These are phyloP conservation scores for Hucho hucho DNA, from an alignment of 2,113 vertebrate genomes.

Conservation along the genomic window DNA sequence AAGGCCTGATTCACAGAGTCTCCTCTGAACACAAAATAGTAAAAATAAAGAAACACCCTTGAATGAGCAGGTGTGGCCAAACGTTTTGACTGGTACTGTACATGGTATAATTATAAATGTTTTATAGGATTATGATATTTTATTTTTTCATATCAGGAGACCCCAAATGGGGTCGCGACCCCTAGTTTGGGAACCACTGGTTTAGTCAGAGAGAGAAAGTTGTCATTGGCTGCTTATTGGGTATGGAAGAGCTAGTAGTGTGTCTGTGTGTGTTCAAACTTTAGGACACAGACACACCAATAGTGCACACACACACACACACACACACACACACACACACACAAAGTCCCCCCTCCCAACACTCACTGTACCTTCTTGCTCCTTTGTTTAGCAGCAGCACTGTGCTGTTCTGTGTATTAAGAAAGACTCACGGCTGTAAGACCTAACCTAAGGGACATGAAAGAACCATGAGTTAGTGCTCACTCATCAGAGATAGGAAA, in stretches of 20 bases:
- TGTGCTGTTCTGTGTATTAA: constrained; percentile 11
- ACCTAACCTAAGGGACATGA: background rate
- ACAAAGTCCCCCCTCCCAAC: background rate
- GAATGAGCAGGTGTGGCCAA: too few relatives aligned
- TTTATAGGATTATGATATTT: too few relatives aligned
- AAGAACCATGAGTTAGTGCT: constrained; percentile 5
- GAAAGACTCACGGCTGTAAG: constrained; percentile 30
- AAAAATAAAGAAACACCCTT: too few relatives aligned
- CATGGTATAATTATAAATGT: too few relatives aligned
- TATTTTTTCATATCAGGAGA: too few relatives aligned
- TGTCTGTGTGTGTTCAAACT: background rate
- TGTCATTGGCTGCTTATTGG: background rate
- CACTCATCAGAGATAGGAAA: constrained; percentile 21
- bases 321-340: background rate
- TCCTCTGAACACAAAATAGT: too few relatives aligned
- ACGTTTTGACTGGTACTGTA: too few relatives aligned
- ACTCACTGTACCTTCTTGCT: background rate
- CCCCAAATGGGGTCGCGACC: too few relatives aligned
- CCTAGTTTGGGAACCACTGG: too few relatives aligned
- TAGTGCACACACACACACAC: background rate
- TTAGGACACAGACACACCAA: background rate
- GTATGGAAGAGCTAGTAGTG: background rate
- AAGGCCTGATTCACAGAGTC: too few relatives aligned
- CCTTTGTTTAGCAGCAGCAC: constrained; percentile 17
- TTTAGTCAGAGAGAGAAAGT: background rate